Evolutionary conservation across 2,888 invertebrate species (phyloP), one percentile per base, ranked within the genome.

Genomic region (Frankliniella fusca): DNA sequence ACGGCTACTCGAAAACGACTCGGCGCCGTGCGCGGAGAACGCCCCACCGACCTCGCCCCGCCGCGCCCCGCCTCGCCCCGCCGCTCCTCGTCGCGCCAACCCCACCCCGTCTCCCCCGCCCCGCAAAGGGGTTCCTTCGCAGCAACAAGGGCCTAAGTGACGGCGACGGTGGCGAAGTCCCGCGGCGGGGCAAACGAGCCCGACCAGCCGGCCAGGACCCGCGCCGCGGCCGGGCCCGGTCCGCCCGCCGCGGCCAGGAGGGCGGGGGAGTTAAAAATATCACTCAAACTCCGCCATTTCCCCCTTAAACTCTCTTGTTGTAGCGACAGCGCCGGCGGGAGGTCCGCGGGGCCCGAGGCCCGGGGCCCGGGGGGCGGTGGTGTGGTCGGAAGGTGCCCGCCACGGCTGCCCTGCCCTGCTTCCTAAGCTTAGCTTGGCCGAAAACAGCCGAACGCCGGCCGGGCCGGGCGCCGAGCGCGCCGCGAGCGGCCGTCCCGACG

Each of bases 251-350:
- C 27, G 70, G 70, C 70, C 27, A 27, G 27, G 70, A 76, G 27
- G 70, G 27, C 70, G 70, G 23, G n/a, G 23, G 70, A 76, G 70
- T 76, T 76, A 76, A 76, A 76, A 76, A 76, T 76, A 76, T 76
- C 70, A 76, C 70, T 76, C 70, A 76, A 76, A 76, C 70, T 76
- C 70, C 70, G 70, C 70, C 70, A 76, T 76, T 76, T 76, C 70
- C 70, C 70, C 23, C 70, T 76, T 76, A 76, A 76, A 76, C 70
- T 76, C 70, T 76, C 70, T 76, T 76, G 70, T 76, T 76, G 70
- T 76, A 76, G 70, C 70, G 70, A 76, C 70, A 76, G 61, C 18
- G 61, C 61, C 61, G 61, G 15, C n/a, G 61, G 61, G 20, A 18
- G 18, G 61, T 18, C 15, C 61, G 15, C 54, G 54, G 54, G 12